These are phyloP conservation scores for Megalops atlanticus DNA, from an alignment of 2,113 vertebrate genomes.

Conservation along the genomic window DNA sequence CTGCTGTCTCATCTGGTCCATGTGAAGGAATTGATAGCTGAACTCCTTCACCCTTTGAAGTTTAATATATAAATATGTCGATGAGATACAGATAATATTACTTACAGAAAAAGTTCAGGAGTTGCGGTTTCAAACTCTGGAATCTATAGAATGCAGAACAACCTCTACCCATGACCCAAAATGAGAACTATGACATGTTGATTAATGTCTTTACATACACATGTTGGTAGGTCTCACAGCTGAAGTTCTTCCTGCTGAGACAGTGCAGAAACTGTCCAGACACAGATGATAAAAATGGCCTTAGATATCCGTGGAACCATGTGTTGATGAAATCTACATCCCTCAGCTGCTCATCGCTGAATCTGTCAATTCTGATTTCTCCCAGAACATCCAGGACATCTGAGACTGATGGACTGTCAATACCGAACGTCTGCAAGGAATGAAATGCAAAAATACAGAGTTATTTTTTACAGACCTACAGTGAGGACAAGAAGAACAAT, in stretches of 20 bases:
- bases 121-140: too few species aligned
- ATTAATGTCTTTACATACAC: conserved; percentile 51
- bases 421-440: conserved; percentile 17
- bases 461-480: not conserved
- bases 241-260: conserved; percentile 59
- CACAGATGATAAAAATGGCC: conserved; percentile 47
- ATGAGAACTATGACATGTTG: not conserved
- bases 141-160: not conserved
- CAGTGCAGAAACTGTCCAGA: conserved; percentile 61
- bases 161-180: not conserved
- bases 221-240: conserved; percentile 63
- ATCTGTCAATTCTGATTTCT: conserved; percentile 24
- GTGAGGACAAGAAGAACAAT: not conserved
- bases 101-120: too few species aligned
- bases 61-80: not conserved
- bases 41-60: conserved; percentile 27
- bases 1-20: not conserved
- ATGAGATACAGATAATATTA: not conserved
- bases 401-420: not conserved
- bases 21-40: not conserved
- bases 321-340: conserved; percentile 31
- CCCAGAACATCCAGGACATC: conserved; percentile 32
- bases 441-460: not conserved
- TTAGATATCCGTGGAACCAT: conserved; percentile 56
- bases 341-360: conserved; percentile 12